phyloP scores from a whole-genome alignment of 2,797 vertebrate genomes.

The Onychomys leucogaster region DNA sequence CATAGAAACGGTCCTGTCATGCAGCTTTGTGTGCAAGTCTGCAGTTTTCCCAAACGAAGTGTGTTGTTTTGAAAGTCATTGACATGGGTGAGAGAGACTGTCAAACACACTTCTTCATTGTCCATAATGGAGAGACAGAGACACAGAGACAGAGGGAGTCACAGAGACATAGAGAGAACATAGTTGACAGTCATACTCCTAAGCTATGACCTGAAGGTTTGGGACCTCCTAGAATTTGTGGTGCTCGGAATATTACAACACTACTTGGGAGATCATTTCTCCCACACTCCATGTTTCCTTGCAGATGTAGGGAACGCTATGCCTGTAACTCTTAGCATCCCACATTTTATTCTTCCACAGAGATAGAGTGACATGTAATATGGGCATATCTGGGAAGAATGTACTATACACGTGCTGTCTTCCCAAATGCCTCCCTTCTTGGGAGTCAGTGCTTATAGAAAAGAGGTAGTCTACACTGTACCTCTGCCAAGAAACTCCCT shows the following conservation, averaged over 20 bases:
- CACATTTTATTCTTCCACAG: neutral
- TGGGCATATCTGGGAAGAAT: neutral
- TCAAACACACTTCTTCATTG: neutral
- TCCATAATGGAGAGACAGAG: neutral
- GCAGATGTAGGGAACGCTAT: neutral
- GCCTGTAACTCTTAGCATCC: neutral
- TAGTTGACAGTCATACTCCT: neutral
- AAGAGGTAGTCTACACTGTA: neutral
- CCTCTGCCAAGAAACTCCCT: neutral
- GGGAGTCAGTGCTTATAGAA: neutral
- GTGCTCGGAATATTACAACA: neutral
- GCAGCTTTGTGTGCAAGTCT: neutral
- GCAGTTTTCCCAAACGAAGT: neutral
- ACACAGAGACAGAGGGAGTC: fast-evolving
- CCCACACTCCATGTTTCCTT: neutral
- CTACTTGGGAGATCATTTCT: neutral
- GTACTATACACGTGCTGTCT: neutral
- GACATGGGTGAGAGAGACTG: neutral
- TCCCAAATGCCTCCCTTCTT: neutral
- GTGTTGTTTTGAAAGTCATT: neutral
- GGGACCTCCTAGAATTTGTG: neutral
- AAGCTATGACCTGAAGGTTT: neutral
- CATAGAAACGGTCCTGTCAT: neutral
- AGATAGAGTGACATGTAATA: neutral
- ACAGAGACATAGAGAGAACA: neutral